A percentile compares a stretch with the other conserved stretches of the same genome.
Conservation (phyloP, 1,140 invertebrate genomes). For the Aphelinus atriplicis region DNA sequence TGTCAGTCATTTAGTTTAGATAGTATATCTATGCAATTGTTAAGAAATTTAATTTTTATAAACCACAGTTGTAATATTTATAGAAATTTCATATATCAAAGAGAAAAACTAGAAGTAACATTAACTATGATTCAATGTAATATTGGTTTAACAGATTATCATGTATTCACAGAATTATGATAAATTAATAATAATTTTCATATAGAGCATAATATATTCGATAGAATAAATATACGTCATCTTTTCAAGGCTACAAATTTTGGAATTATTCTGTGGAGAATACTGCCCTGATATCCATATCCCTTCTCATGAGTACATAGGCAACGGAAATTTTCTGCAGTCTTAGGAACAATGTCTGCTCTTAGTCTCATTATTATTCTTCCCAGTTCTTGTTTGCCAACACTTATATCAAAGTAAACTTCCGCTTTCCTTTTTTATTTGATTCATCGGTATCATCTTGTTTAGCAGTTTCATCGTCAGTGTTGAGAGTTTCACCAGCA, state of each 20-base stretch:
- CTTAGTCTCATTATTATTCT: conserved; percentile 88
- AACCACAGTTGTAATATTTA: no score
- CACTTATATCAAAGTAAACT: conserved; percentile 93
- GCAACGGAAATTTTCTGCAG: conserved; percentile 93
- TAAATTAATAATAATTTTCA: no score
- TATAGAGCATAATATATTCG: no score
- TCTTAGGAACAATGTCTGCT: conserved; percentile 92
- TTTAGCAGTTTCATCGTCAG: conserved; percentile 64
- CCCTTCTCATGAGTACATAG: conserved; percentile 96
- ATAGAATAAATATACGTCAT: no score
- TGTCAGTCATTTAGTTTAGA: no score
- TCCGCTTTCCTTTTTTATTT: conserved; percentile 74
- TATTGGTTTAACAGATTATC: conserved; percentile 26
- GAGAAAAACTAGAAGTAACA: no score
- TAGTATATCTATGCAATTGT: conserved; percentile 78
- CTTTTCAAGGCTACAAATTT: conserved; percentile 84
- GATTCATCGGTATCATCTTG: conserved; percentile 41
- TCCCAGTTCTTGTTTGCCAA: conserved; percentile 85
- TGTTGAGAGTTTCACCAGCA: conserved; percentile 84
- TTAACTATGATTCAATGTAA: no score
- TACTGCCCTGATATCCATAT: conserved; percentile 90
- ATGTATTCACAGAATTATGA: no score
- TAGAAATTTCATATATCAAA: no score
- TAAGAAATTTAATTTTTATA: no score
- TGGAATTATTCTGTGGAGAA: conserved; percentile 93